Base-by-base conservation (phyloP, 2,113 vertebrate species). In the Butastur rufipennis region DNA sequence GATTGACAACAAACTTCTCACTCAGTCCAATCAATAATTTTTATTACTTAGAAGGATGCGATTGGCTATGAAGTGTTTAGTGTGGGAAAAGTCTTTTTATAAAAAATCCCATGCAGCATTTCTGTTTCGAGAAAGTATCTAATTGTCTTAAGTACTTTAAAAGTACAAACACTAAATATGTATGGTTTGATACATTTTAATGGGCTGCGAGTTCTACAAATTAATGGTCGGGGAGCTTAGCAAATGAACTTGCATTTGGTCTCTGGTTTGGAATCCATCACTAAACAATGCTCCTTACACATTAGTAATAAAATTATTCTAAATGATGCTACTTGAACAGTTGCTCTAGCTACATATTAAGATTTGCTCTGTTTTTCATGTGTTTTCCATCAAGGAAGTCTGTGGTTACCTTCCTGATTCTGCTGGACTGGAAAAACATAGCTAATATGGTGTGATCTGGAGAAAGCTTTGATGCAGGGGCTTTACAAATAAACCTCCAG, bases 321-420 rank as follows among this genome's bases (percentile, higher is more conserved):
- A 97, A 98, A 98, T 97, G 98, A 99, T 98, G 98, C 98, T 99
- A 98, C 98, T 97, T 97, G 98, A 97, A 98, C 95, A 94, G 97
- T 98, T 94, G 96, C 97, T 98, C 85, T 94, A 97, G 98, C 98
- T 98, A 70, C 97, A 91, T 96, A 98, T 97, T 98, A 98, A 98
- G 97, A 98, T 99, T 98, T 97, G 96, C 97, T 98, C 97, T 96
- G 98, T 98, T 98, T 97, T 98, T 99, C 99, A 99, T 99, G 99
- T 99, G 99, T 99, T 99, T 99, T 98, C 99, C 99, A 99, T 99
- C 99, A 99, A 98, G 98, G 98, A 98, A 98, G 99, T 99, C 99
- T 99, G 99, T 99, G 99, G 99, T 99, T 99, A 98, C 99, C 99
- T 99, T 99, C 98, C 99, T 99, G 99, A 99, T 99, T 99, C 98